Percentiles rank a stretch among this genome's conserved stretches.
These are phyloP conservation scores for Seriola dumerili DNA, from an alignment of 2,113 vertebrate genomes.

Conservation along the genomic window DNA sequence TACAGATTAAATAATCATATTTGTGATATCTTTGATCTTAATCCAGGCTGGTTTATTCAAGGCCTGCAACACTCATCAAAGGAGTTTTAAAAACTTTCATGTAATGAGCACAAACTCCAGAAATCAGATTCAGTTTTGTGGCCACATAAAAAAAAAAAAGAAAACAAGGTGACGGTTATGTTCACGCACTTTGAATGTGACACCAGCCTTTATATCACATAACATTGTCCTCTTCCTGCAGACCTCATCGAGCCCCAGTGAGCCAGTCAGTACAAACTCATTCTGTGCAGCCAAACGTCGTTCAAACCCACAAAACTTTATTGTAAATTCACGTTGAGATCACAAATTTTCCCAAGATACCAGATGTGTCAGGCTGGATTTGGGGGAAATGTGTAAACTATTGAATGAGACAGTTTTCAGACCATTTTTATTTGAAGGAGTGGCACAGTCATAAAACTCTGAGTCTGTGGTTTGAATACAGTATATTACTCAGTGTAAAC, in stretches of 20 bases:
- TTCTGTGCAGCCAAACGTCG: too few species aligned
- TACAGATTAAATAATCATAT: constrained; percentile 41
- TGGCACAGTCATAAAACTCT: background rate
- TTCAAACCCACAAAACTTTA: background rate
- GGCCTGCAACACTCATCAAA: background rate
- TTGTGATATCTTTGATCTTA: constrained; percentile 31
- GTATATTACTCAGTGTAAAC: background rate
- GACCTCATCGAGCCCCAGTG: background rate
- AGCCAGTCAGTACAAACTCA: background rate
- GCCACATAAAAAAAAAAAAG: background rate
- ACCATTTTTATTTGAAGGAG: background rate
- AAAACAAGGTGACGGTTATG: background rate
- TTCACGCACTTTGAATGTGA: background rate
- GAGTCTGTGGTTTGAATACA: background rate
- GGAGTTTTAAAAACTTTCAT: background rate
- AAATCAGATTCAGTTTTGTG: background rate
- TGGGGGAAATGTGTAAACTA: background rate
- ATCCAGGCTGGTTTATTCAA: constrained; percentile 13
- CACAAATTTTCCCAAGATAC: background rate
- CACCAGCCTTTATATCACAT: background rate
- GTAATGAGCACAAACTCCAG: background rate
- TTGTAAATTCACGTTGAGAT: background rate
- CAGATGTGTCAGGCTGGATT: background rate
- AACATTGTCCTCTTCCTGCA: background rate
- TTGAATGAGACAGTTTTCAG: background rate